These are phyloP conservation scores for Abrostola tripartita DNA, from an alignment of 2,888 invertebrate species.

Conservation along the genomic window DNA sequence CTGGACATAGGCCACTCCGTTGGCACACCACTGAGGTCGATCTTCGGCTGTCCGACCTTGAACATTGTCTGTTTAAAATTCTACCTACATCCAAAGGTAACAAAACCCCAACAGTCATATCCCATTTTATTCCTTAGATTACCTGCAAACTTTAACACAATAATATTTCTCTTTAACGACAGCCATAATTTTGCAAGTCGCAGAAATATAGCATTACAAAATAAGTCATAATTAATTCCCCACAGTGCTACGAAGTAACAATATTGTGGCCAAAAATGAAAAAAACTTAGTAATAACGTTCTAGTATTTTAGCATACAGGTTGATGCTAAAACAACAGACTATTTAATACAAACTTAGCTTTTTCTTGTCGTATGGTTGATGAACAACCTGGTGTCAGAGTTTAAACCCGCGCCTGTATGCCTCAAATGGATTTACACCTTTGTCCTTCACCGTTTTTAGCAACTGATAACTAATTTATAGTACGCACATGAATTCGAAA, in stretches of 20 bases:
- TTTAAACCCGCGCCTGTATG: too few species aligned
- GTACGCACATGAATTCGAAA: too few species aligned
- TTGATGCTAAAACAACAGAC: constrained; percentile 16
- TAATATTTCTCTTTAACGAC: constrained; percentile 41
- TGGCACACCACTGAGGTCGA: too few species aligned
- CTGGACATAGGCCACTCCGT: too few species aligned
- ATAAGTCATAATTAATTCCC: constrained; percentile 61
- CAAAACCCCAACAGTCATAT: constrained; percentile 1
- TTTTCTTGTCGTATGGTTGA: too few species aligned
- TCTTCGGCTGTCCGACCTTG: too few species aligned
- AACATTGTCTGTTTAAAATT: too few species aligned
- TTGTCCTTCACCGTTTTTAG: too few species aligned
- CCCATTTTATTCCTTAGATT: constrained; percentile 25
- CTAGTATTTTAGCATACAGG: constrained; percentile 42
- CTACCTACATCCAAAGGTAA: not conserved
- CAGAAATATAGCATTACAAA: constrained; percentile 52
- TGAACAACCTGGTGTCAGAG: too few species aligned
- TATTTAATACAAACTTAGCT: not conserved
- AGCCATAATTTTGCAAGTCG: constrained; percentile 42
- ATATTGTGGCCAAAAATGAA: constrained; percentile 53
- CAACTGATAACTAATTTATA: too few species aligned
- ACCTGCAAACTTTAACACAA: constrained; percentile 28
- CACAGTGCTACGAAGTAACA: constrained; percentile 46
- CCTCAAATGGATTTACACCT: too few species aligned
- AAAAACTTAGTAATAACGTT: constrained; percentile 53